Base-by-base conservation (phyloP, 2,113 vertebrate species). In the Genyomyrus donnyi region DNA sequence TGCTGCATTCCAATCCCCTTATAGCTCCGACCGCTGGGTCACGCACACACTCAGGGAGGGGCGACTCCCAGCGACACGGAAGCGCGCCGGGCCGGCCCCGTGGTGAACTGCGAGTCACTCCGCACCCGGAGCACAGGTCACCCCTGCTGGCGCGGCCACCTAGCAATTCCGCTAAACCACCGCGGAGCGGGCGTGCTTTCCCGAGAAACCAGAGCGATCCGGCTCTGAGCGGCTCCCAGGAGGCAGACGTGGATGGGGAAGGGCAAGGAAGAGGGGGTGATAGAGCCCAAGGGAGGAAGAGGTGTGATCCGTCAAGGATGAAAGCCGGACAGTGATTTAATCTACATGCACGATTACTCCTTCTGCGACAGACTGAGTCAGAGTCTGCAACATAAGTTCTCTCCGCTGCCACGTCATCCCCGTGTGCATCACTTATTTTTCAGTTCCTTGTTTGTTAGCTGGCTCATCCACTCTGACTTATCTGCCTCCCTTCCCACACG, bases 1-100 rank as follows among this genome's bases (percentile, higher is more conserved):
- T 93, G 93, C 93, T 89, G 91, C 94, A 96, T 96, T 96, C 95
- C 94, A 17, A 92, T 95, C 95, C 94, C 88, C 92, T 95, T 96
- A 94, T 96, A 95, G 94, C 94, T 90, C 89, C 90, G 92, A 95
- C 95, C 95, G 92, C 95, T 90, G 87, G 50, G 92, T 80, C 89
- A 93, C 91, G 49, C 53, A 89, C 91, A 90, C 90, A 88, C 91
- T 27, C 66, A 58, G 17, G 56, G 70, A 39, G 70, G n/a, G 89
- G 52, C 24, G n/a, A 85, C 89, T 88, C 89, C 66, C 83, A 77
- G 87, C n/a, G 83, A 49, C 77, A 21, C 84, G 24, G 87, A 89
- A 89, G 87, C 83, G 89, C 46, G 87, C 66, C 52, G 50, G 56
- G 92, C 92, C 85, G 45, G 52, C 56, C 88, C 10, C 27, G 91